Evolutionary conservation across 2,888 invertebrate species (phyloP), one percentile per base, ranked within the genome.

Genomic region (Conistra vaccinii): DNA sequence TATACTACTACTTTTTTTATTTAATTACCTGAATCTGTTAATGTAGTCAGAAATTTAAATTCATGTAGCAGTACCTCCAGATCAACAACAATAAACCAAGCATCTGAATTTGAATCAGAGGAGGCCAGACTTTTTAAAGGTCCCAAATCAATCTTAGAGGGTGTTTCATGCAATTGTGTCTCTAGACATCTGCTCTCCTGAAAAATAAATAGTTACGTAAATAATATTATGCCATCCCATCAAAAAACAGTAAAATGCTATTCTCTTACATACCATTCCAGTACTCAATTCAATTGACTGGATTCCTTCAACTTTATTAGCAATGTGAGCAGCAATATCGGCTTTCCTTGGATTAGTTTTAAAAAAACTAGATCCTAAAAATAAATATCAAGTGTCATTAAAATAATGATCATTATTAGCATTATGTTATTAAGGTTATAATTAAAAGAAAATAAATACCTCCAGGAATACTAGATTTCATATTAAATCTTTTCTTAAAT

Each of bases 31-130:
- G 94, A 91, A 78, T 91, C 88, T 9, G 91, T 85, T 45, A 95
- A 76, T 39, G 86, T 87, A 71, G 85, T 90, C 48, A 96, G 83
- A 76, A 94, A 92, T 48, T 87, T 89, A 73, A 90, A 90, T 82
- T 94, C 90, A 32, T 90, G 78, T 10, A 94, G 82, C 51, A 95
- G 83, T 6, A 94, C 90, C 82, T 89, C 89, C 29, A 89, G 88
- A 83, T 95, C 95, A 14, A 91, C 90, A 12, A 94, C 91, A 78
- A 96, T 91, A 81, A 91, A 94, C 94, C 93, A 95, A 45, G 83
- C 83, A 63, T 90, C 86, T 57, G 80, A 35, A 66, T 87, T 80
- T n/a, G 80, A 77, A 73, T 84, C 68, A 12, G 82, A 55, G 20
- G 83, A 76, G 3, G 91, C 89, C 57, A 92, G 69, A 39, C 81